Base-by-base conservation (phyloP, 1,140 invertebrate genomes). In the Telenomus remus region DNA sequence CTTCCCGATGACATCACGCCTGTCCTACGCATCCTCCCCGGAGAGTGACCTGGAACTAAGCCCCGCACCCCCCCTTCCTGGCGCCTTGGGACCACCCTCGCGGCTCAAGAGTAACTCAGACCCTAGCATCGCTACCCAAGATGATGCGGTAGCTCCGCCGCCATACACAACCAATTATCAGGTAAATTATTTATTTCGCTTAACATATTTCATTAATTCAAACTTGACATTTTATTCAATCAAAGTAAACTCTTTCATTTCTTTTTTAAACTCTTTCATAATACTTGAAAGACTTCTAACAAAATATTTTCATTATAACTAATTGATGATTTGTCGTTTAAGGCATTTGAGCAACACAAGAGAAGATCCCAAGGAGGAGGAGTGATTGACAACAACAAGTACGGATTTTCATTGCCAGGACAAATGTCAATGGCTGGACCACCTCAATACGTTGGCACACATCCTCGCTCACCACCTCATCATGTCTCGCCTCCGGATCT, bases 1-100 rank as follows among this genome's bases (percentile, higher is more conserved):
- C 82, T 98, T 99, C 91, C 97, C 97, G 81, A 97, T 98, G 96
- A 96, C 96, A 75, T 95, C 95, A 88, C 93, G 97, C 82, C 90
- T 98, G 73, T 98, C 96, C 82, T 98, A 97, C 89, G 96, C 96
- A 72, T 97, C 95, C 80, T 97, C 96, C 82, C 96, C 96, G 76
- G 97, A 98, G 89, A 97, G 95, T 85, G 97, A 98, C 88, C 90
- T 96, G 84, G 96, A 97, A 89, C 90, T 95, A 79, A 94, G 93
- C 83, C 93, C 93, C 66, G 92, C 92, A 80, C 92, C 92, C 63
- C 91, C 91, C 77, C 83, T 90, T 37, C 82, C 89, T 73, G 87
- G 91, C 81, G 83, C 89, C 83, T 85, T 89, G 79, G 90, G 89
- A 76, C 88, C 90, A 84, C 92, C 91, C 61, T 90, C 91, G 82